Evolutionary conservation across 2,888 invertebrate genomes (phyloP).

Genomic region (Caenorhabditis japonica): DNA sequence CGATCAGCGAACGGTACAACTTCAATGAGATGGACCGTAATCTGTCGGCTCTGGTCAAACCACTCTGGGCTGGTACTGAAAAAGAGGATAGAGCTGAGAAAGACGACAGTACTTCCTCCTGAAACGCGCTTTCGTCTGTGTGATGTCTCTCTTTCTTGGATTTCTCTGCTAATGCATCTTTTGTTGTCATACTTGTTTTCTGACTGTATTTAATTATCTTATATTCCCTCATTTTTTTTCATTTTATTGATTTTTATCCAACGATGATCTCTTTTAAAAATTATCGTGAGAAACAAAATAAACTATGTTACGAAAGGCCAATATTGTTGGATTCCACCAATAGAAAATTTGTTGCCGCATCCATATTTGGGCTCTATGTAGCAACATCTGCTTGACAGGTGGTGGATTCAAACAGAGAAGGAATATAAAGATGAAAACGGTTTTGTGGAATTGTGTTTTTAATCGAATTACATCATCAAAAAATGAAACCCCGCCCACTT

Average conservation of each 20-base stretch:
- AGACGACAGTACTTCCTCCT: constrained; percentile 54
- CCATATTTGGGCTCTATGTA: no score
- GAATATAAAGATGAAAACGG: no score
- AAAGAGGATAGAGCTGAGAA: constrained; percentile 52
- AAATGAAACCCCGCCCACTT: no score
- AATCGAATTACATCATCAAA: no score
- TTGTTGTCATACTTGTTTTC: constrained; percentile 14
- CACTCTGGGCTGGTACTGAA: constrained; percentile 64
- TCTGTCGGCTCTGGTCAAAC: constrained; percentile 59
- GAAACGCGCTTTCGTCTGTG: constrained; percentile 28
- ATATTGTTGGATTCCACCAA: no score
- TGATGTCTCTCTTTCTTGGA: constrained; percentile 20
- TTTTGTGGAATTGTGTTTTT: no score
- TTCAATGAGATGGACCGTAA: constrained; percentile 62
- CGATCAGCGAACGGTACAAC: constrained; percentile 60
- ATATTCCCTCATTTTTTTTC: constrained; percentile 7
- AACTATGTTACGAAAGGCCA: no score
- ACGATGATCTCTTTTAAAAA: no score
- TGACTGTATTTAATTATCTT: constrained; percentile 14
- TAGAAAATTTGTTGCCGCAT: no score
- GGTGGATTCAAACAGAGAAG: constrained; percentile 16
- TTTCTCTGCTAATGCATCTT: constrained; percentile 32
- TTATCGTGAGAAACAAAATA: no score
- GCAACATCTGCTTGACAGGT: constrained; percentile 20
- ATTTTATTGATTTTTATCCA: no score